Conservation (phyloP, 1,140 invertebrate genomes). For the Papilio xuthus region DNA sequence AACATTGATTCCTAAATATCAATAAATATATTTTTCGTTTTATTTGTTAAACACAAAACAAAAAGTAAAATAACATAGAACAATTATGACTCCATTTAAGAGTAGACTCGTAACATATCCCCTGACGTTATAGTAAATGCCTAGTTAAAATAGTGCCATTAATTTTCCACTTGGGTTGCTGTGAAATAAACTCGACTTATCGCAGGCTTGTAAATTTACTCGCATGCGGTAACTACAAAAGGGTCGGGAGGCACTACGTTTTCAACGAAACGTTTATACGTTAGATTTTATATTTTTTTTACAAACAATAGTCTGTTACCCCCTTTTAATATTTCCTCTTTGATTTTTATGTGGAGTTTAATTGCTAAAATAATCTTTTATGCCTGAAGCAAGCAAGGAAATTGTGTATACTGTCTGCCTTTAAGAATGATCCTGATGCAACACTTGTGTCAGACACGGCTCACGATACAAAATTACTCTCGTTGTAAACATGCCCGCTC, state of each 20-base stretch:
- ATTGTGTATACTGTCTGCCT: neutral
- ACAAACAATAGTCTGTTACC: conserved; percentile 10
- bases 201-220: conserved; percentile 44
- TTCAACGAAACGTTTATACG: conserved; percentile 37
- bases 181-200: conserved; percentile 41
- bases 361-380: neutral
- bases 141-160: conserved; percentile 35
- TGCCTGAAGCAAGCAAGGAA: neutral
- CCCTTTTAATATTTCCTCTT: conserved; percentile 17
- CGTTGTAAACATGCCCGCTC: conserved; percentile 49
- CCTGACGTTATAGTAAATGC: conserved; percentile 25
- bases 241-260: conserved; percentile 42
- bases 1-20: too few species aligned
- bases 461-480: conserved; percentile 60
- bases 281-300: conserved; percentile 27
- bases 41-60: neutral
- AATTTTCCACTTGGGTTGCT: conserved; percentile 35
- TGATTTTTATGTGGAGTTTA: neutral
- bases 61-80: neutral
- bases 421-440: conserved; percentile 43
- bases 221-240: conserved; percentile 44
- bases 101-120: conserved; percentile 14
- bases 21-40: neutral
- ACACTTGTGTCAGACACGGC: conserved; percentile 69
- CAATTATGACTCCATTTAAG: conserved; percentile 2